phyloP scores from a whole-genome alignment of 2,113 vertebrate genomes.

The Panurus biarmicus region DNA sequence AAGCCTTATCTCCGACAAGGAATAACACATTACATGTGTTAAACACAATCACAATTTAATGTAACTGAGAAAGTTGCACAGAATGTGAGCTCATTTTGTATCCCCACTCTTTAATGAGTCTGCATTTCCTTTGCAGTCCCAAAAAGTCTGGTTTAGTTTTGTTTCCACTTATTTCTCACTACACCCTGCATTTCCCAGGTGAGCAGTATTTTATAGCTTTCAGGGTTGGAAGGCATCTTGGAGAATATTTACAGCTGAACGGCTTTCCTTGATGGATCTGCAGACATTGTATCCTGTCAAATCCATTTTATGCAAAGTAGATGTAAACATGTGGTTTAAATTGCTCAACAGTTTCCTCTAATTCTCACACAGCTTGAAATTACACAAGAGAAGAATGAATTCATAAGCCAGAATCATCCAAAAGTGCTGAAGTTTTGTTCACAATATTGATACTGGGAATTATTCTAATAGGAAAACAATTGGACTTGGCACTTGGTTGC shows the following conservation, averaged over 20 bases:
- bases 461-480: conserved; percentile 28
- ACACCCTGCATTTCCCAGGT: background rate
- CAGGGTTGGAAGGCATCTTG: background rate
- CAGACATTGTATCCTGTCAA: conserved; percentile 1
- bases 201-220: background rate
- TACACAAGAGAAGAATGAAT: conserved; percentile 23
- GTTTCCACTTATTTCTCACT: background rate
- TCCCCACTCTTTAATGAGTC: background rate
- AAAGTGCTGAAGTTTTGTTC: conserved; percentile 17
- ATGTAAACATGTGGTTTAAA: conserved; percentile 48
- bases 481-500: conserved; percentile 4
- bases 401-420: conserved; percentile 4
- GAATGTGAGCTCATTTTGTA: background rate
- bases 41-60: background rate
- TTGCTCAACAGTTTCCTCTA: conserved; percentile 48
- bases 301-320: conserved; percentile 53
- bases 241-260: background rate
- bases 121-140: background rate
- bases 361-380: background rate
- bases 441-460: conserved; percentile 30
- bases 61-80: background rate
- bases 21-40: background rate
- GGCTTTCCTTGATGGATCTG: background rate
- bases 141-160: background rate
- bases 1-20: background rate